Evolutionary conservation across 2,113 vertebrate genomes (phyloP), one percentile per base, ranked within the genome.

Genomic region (Sterrhoptilus dennistouni): DNA sequence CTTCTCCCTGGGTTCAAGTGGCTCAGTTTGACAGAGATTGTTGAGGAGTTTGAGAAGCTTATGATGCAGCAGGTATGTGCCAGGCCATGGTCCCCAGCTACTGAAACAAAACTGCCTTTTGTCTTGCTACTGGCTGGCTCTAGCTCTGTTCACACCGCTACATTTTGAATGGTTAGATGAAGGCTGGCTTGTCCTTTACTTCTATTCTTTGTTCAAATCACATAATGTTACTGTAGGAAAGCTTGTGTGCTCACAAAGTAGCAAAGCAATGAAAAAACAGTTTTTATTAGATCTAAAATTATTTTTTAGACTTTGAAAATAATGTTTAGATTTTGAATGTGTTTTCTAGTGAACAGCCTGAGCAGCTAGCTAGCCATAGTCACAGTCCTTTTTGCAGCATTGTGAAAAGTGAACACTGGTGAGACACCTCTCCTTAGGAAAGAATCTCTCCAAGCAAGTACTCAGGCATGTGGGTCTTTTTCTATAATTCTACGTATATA

Each of bases 21-120:
- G 99, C 98, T 99, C 90, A 99, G 99, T 85, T 95, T 99, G 90
- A 98, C 97, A 8, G 99, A 99, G 96, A 95, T 99, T 2, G 98
- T 99, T 59, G 98, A 98, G 11, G 99, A 99, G 96, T 99, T 99
- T 98, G 99, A 99, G 97, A 99, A 99, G 96, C 98, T 99, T 66
- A 99, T 99, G 99, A 98, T 98, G 92, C 99, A 98, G 95, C 99
- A 99, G 98, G 99, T 99, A 75, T 44, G 90, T 95, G 61, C 54
- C 29, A 24, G 50, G 76, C 71, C 42, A 14, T 12, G 20, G 52
- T 83, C 38, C 36, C 54, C 47, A 42, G 3, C 3, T 33, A n/a
- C 47, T 82, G 47, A 68, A 92, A 82, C 50, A 44, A 14, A 80
- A 5, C 40, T 49, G 38, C 22, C 38, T 24, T 87, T 70, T 75